Evolutionary conservation across 2,888 invertebrate genomes (phyloP).

Genomic region (Loripinus fragilis): DNA sequence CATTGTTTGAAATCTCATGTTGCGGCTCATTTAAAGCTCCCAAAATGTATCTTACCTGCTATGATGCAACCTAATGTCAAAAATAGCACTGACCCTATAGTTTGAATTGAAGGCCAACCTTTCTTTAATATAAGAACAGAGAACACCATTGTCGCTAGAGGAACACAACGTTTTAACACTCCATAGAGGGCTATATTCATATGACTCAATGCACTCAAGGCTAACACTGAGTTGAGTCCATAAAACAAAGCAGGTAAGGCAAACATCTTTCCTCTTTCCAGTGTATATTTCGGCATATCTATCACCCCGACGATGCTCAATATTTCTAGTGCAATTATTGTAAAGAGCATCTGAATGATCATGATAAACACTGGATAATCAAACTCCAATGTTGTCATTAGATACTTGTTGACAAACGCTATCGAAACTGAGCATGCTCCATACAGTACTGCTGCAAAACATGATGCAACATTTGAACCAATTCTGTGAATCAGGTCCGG

Average conservation of each 20-base stretch:
- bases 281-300: constrained; percentile 81
- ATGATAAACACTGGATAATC: constrained; percentile 85
- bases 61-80: constrained; percentile 83
- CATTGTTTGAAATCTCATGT: too few relatives aligned
- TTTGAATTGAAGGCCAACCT: constrained; percentile 74
- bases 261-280: constrained; percentile 83
- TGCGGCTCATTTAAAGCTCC: too few relatives aligned
- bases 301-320: constrained; percentile 75
- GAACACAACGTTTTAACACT: constrained; percentile 84
- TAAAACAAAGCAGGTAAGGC: constrained; percentile 84
- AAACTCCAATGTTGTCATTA: constrained; percentile 83
- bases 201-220: constrained; percentile 84
- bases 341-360: constrained; percentile 84
- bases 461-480: constrained; percentile 5
- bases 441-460: constrained; percentile 81
- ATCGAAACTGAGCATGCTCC: constrained; percentile 83
- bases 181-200: constrained; percentile 86
- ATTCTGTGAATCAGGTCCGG: not conserved
- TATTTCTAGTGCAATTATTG: constrained; percentile 82
- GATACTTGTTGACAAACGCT: constrained; percentile 83
- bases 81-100: constrained; percentile 79
- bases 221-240: constrained; percentile 84
- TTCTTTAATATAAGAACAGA: constrained; percentile 82
- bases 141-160: constrained; percentile 83
- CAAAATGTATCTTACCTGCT: constrained; percentile 81